Conservation (phyloP, 2,888 invertebrate species). For the Epinotia nisella region DNA sequence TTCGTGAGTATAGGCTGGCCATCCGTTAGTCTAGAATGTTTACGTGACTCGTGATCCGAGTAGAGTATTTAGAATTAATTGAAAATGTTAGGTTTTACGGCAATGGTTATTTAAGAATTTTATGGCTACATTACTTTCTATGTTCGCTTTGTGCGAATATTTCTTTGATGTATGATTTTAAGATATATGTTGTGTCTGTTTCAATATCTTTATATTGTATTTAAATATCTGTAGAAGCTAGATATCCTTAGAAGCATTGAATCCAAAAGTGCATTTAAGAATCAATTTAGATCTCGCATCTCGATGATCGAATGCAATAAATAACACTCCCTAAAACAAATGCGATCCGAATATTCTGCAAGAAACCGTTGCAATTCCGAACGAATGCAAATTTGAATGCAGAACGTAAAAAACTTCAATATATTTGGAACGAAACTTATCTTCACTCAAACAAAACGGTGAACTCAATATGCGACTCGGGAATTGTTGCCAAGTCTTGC, state of each 20-base stretch:
- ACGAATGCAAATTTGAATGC: slow-evolving; percentile 44
- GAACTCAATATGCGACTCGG: slow-evolving; percentile 76
- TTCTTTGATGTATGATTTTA: no score
- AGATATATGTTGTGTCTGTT: no score
- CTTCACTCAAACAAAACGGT: slow-evolving; percentile 73
- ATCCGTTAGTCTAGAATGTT: slow-evolving; percentile 44
- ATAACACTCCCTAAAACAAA: not conserved
- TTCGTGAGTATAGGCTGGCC: slow-evolving; percentile 45
- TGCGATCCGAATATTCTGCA: slow-evolving; percentile 1
- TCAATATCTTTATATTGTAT: no score
- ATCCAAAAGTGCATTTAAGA: not conserved
- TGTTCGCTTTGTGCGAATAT: not conserved
- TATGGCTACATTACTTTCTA: not conserved
- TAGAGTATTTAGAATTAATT: slow-evolving; percentile 32
- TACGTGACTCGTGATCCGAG: slow-evolving; percentile 42
- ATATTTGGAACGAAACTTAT: slow-evolving; percentile 65
- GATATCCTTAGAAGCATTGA: not conserved
- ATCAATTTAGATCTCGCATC: not conserved
- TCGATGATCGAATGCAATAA: not conserved
- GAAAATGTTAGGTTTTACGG: slow-evolving; percentile 15
- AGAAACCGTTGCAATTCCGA: slow-evolving; percentile 30
- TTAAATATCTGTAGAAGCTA: no score
- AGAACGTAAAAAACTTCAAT: slow-evolving; percentile 69
- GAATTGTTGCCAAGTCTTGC: slow-evolving; percentile 72
- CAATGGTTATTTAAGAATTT: not conserved